Evolutionary conservation across 2,113 vertebrate species (phyloP), one percentile per base, ranked within the genome.

Genomic region (pig (Sus scrofa)): DNA sequence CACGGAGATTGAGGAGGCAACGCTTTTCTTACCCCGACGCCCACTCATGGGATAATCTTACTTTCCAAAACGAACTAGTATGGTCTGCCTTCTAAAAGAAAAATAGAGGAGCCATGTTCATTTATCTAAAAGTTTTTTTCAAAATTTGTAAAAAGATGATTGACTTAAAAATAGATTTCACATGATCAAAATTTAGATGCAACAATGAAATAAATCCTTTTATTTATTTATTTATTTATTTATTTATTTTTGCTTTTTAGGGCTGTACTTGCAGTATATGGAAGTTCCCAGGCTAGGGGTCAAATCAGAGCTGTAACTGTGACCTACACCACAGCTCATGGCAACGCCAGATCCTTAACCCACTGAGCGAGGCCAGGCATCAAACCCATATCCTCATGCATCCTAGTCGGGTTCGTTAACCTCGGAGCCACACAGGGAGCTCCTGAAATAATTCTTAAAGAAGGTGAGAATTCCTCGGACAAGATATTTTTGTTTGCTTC

Each of bases 401-500:
- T 44, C 44, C 44, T 44, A 44, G 44, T 44, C 44, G 8, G 44
- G 44, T 44, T 44, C 44, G 44, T 44, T 44, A 44, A 44, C 44
- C 44, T 6, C 44, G 4, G 44, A 44, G 8, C 44, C 44, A 44
- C 44, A 8, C 4, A 44, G 44, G 44, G 44, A 44, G 8, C 44
- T 44, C 44, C 44, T 8, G 32, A 92, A 89, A 12, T 67, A 75
- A 50, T 78, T 89, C n/a, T 87, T 68, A 26, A 85, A 88, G 22
- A 2, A 90, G 18, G 11, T 86, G 0, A 78, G 58, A 93, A 91
- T 52, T 88, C 22, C 44, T 74, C 79, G 62, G 63, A 81, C 4
- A 75, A 70, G 30, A 62, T 58, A 75, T 74, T 89, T 96, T 84
- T 81, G 27, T 54, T 83, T 86, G 3, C 44, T 93, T 93, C 9